Evolutionary conservation across 2,797 vertebrate species (phyloP), one percentile per base, ranked within the genome.

Genomic region (Clarias platycephalus): DNA sequence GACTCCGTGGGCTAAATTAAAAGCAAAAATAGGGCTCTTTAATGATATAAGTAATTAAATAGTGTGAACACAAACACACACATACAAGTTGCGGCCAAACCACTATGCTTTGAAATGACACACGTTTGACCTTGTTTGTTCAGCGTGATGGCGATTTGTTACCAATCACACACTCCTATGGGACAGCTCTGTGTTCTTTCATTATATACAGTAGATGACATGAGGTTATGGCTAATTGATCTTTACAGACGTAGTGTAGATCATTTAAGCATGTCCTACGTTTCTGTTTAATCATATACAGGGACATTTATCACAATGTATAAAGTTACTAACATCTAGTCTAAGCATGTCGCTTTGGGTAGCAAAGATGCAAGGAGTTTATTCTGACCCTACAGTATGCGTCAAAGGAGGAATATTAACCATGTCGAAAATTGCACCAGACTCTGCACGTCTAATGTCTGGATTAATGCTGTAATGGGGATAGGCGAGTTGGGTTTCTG

Each of bases 11-110:
- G 44, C 80, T 58, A 84, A 79, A 82, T 76, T 26, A 72, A 87
- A 83, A 75, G 28, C 44, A 70, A 49, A 85, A 88, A 85, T 24
- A 49, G 85, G 71, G 53, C 81, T 84, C 74, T 72, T 85, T 89
- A 90, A 90, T 86, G 70, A 78, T 34, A 88, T 83, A 72, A 58
- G 57, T 83, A 74, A 90, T 84, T 81, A 70, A 87, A 55, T 58
- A 28, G 22, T n/a, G 44, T 6, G n/a, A 15, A 62, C 40, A 60
- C 40, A 55, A 7, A 64, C 62, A 64, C 31, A 67, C 16, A 53
- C 34, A 70, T 57, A 58, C 26, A 60, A 28, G 62, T 81, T 63
- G 71, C 79, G 22, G 24, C 62, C 55, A 79, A 80, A 62, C 31
- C 44, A 49, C 26, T 68, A 37, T 44, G n/a, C 20, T 24, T 22